Base-by-base conservation (phyloP, 2,797 vertebrate genomes). In the Scomberomorus guttatus region DNA sequence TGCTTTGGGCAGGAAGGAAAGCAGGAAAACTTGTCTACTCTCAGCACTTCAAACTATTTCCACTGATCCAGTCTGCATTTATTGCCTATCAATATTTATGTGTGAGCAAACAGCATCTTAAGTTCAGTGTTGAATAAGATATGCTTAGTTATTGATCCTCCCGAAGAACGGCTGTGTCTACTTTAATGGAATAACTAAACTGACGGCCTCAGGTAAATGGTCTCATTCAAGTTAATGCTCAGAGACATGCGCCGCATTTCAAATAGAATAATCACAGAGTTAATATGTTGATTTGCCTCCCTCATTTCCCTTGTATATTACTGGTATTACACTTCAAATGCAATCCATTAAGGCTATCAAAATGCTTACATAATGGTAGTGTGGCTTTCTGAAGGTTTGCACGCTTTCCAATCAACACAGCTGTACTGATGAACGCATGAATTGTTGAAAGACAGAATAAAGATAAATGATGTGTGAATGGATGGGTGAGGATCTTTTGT, bases 31-130 rank as follows among this genome's bases (percentile, higher is more conserved):
- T 2, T 59, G 63, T 75, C 75, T 32, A 2, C 65, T 59, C 34
- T 70, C 48, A n/a, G 56, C 7, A 12, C 54, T 52, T 85, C 17
- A 59, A 62, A 68, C 24, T 34, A 55, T 75, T 82, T 81, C 82
- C 72, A 39, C 76, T 18, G 54, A 80, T 83, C 77, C 68, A 18
- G 60, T 58, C 75, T 75, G 59, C 87, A 81, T 90, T 89, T 84
- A 90, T 88, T 80, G 65, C 63, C 83, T 25, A 81, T 93, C 84
- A 89, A 91, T 92, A 92, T 89, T 90, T 82, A 87, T 88, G 69
- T 54, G 46, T 75, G 64, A 24, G 75, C 85, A 84, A 87, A 82
- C 79, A 83, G 77, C 79, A 73, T 77, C 65, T 69, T 83, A 46
- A 24, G 56, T 79, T 64, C 80, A 37, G 55, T 69, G 83, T 85